Conservation (phyloP, 2,888 invertebrate species). For the Magallana nippona region DNA sequence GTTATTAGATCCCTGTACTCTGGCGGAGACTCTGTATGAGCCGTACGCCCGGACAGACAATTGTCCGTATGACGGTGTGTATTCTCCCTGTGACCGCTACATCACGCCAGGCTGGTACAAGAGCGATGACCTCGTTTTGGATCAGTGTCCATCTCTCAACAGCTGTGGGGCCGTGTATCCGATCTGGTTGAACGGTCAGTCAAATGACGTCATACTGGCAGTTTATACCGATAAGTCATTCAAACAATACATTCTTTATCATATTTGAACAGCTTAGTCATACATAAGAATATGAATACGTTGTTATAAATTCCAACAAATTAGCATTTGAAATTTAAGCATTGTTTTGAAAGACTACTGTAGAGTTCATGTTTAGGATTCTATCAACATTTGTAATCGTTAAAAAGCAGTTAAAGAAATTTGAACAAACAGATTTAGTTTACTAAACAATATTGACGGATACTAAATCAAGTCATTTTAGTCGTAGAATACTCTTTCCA, state of each 20-base stretch:
- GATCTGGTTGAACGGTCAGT: not conserved
- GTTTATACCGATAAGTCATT: not conserved
- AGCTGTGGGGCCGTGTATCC: conserved; percentile 13
- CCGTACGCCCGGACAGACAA: not conserved
- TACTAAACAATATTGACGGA: too few relatives aligned
- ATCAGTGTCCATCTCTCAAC: not conserved
- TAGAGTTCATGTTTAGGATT: too few relatives aligned
- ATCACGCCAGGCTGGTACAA: not conserved
- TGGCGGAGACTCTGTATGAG: not conserved
- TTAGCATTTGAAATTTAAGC: too few relatives aligned
- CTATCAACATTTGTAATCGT: too few relatives aligned
- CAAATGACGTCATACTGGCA: not conserved
- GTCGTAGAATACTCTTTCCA: too few relatives aligned
- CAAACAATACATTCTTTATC: not conserved
- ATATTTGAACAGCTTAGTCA: too few relatives aligned
- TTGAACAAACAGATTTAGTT: too few relatives aligned
- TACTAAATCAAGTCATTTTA: too few relatives aligned
- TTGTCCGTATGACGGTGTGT: not conserved
- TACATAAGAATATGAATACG: too few relatives aligned
- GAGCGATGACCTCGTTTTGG: not conserved
- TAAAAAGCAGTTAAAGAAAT: too few relatives aligned
- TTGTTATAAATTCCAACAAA: too few relatives aligned
- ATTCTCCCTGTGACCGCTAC: not conserved
- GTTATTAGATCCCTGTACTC: not conserved
- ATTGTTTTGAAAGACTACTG: too few relatives aligned